Conservation (phyloP, 2,797 vertebrate species). For the Pelodytes ibericus region DNA sequence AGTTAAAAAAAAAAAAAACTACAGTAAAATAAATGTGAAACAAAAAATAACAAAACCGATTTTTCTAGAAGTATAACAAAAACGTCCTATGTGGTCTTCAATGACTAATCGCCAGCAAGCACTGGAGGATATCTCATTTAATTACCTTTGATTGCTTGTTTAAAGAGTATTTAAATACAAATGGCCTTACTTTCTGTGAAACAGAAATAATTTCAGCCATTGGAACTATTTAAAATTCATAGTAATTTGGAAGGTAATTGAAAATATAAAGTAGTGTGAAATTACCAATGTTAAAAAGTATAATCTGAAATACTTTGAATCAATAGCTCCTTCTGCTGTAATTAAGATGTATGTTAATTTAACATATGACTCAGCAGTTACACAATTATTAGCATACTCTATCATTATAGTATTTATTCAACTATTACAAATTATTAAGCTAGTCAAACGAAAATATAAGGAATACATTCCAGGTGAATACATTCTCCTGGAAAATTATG, state of each 20-base stretch:
- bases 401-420: slow-evolving; percentile 53
- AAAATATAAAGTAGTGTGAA: slow-evolving; percentile 53
- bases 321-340: slow-evolving; percentile 55
- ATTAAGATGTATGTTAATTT: slow-evolving; percentile 57
- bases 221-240: slow-evolving; percentile 53
- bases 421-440: slow-evolving; percentile 50
- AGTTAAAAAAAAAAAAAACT: neutral
- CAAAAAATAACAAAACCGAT: neutral
- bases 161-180: slow-evolving; percentile 55
- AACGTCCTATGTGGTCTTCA: slow-evolving; percentile 41
- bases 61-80: slow-evolving; percentile 35
- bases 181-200: slow-evolving; percentile 54
- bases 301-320: slow-evolving; percentile 53
- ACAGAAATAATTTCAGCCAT: slow-evolving; percentile 55
- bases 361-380: slow-evolving; percentile 55
- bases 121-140: slow-evolving; percentile 57
- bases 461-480: slow-evolving; percentile 43
- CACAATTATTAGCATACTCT: slow-evolving; percentile 46
- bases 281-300: slow-evolving; percentile 54
- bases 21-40: slow-evolving; percentile 17
- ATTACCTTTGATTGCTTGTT: slow-evolving; percentile 53
- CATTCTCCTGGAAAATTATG: slow-evolving; percentile 21
- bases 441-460: slow-evolving; percentile 34
- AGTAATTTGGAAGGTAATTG: slow-evolving; percentile 56
- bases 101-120: slow-evolving; percentile 50